A percentile compares a stretch with the other conserved stretches of the same genome.
Evolutionary conservation across 2,113 vertebrate species (phyloP).

Genomic region (Cnemophilus loriae): DNA sequence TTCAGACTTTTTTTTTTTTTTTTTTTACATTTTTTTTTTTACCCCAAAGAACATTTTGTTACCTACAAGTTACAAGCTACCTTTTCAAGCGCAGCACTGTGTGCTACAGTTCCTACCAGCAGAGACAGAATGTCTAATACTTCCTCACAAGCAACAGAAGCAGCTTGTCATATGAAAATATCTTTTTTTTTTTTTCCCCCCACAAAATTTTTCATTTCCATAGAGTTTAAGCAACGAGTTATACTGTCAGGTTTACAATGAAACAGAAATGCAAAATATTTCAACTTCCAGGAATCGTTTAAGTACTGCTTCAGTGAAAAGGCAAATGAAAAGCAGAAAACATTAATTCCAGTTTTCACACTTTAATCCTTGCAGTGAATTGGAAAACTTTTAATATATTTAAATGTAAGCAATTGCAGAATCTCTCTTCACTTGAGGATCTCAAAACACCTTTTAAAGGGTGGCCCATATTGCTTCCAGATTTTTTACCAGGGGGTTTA

Average conservation of each 20-base stretch:
- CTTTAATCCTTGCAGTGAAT: background rate
- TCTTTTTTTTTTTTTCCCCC: background rate
- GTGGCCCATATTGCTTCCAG: background rate
- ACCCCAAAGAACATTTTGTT: constrained; percentile 73
- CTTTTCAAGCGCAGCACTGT: constrained; percentile 66
- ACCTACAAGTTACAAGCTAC: constrained; percentile 67
- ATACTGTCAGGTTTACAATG: background rate
- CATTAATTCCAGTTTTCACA: background rate
- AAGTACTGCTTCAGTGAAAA: background rate
- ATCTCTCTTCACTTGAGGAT: background rate
- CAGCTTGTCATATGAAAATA: constrained; percentile 38
- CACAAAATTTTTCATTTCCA: background rate
- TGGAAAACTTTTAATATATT: background rate
- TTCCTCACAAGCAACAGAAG: constrained; percentile 64
- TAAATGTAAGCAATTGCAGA: background rate
- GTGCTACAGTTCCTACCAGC: constrained; percentile 44
- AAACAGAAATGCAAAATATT: constrained; percentile 20
- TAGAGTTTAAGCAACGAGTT: constrained; percentile 3
- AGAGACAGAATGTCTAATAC: constrained; percentile 70
- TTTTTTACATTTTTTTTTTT: constrained; percentile 5
- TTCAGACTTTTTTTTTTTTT: constrained; percentile 34
- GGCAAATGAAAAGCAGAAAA: constrained; percentile 3
- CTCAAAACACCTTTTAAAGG: background rate
- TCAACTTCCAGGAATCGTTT: background rate
- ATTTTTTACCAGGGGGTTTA: background rate